Base-by-base conservation (phyloP, 2,888 invertebrate genomes). In the Xanthia togata region DNA sequence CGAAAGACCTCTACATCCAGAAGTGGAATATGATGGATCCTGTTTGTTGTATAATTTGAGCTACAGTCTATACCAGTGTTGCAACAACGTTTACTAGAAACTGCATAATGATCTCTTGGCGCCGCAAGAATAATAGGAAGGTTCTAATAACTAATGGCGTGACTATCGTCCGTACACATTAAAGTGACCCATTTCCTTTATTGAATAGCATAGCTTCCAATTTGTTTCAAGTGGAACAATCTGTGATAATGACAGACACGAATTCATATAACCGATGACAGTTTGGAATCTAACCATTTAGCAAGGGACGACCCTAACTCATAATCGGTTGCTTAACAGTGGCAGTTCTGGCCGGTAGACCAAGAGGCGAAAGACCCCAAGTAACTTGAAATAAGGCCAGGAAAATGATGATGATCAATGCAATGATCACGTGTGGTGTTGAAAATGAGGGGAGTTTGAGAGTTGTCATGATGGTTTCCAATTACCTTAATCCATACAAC, bases 141-240 rank as follows among this genome's bases (percentile, higher is more conserved):
- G 50, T 26, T 31, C n/a, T 44, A 26, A 59, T 60, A 77, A 70
- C 44, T 60, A 82, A 74, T 78, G 47, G 63, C 63, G 60, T 67
- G 59, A 78, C 73, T 44, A 65, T 47, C 35, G 68, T 59, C 12
- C 55, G 20, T 67, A 70, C 57, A 71, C 76, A 85, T 71, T 82
- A 83, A 82, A 72, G 17, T 74, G 86, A 86, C 88, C 88, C 78
- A 82, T 76, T 87, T 87, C 65, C 78, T 76, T 83, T 73, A 87
- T 79, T 87, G 69, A 75, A 79, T 44, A 69, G 79, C 82, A 86
- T 85, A 86, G 72, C 76, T 82, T 78, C 68, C 82, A 87, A 83
- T 87, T 83, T 82, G 73, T 78, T 69, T 82, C 69, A 83, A 83
- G 78, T 85, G 82, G 68, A 60, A 71, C 78, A 70, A 84, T 81